Percentiles rank a stretch among this genome's conserved stretches.
These are phyloP conservation scores for Edolisoma coerulescens DNA, from an alignment of 2,113 vertebrate species.

Conservation along the genomic window DNA sequence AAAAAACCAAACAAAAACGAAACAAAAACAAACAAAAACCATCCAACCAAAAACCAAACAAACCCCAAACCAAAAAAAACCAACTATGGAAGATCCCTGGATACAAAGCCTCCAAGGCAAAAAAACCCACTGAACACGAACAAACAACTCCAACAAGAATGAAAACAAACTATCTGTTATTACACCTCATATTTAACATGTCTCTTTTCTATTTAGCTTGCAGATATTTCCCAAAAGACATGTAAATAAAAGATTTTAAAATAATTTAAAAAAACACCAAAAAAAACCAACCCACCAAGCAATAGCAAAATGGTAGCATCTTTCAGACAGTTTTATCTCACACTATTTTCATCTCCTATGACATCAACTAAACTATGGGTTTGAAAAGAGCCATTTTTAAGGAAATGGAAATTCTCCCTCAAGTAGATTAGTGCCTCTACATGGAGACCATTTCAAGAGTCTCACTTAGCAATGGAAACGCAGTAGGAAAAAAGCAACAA, in stretches of 20 bases:
- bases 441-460: not conserved
- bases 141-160: not conserved
- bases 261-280: fast-evolving
- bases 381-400: not conserved
- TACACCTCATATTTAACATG: not conserved
- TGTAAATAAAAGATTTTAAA: not conserved
- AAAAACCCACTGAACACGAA: not conserved
- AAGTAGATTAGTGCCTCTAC: not conserved
- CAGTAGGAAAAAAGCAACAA: not conserved
- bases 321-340: not conserved
- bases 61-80: not conserved
- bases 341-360: not conserved
- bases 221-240: not conserved
- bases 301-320: not conserved
- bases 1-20: not conserved
- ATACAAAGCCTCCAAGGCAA: not conserved
- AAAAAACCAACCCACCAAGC: not conserved
- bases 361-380: not conserved
- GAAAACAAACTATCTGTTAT: not conserved
- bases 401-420: not conserved
- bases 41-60: not conserved
- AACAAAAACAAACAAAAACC: too few relatives aligned
- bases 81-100: not conserved
- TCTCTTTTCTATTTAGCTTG: not conserved
- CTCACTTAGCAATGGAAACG: not conserved